Percentiles rank a stretch among this genome's conserved stretches.
Conservation (phyloP, 2,797 vertebrate species). For the Hydrolagus colliei region DNA sequence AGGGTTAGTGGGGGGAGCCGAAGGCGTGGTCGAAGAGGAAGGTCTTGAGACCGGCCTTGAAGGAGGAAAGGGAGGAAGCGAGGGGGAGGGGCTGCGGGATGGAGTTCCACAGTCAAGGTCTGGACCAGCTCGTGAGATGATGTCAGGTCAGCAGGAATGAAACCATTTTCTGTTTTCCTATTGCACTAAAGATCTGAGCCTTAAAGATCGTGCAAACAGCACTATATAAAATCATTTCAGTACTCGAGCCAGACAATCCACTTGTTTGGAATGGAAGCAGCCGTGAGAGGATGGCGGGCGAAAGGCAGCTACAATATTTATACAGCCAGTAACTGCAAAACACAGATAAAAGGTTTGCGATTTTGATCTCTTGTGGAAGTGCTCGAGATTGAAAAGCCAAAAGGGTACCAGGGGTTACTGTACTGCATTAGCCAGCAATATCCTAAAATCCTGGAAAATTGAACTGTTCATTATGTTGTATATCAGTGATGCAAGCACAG, state of each 20-base stretch:
- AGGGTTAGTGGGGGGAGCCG: too few species aligned
- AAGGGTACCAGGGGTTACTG: background rate
- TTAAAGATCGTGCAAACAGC: too few species aligned
- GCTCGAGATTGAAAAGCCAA: background rate
- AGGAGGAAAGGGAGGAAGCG: too few species aligned
- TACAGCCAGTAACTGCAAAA: background rate
- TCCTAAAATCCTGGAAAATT: background rate
- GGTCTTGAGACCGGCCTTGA: too few species aligned
- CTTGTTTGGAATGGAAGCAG: background rate
- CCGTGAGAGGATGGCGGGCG: background rate
- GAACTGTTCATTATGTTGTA: background rate
- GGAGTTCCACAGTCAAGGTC: too few species aligned
- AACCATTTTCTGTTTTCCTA: too few species aligned
- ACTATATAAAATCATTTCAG: too few species aligned
- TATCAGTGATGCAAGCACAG: background rate
- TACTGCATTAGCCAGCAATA: background rate
- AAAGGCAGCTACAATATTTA: background rate
- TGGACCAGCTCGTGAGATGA: too few species aligned
- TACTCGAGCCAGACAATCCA: background rate
- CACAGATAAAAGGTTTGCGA: background rate
- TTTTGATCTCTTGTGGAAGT: background rate
- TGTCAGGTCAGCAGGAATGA: too few species aligned
- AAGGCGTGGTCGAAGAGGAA: too few species aligned
- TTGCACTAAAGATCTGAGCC: too few species aligned
- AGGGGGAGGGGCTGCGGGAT: too few species aligned